Conservation (phyloP, 2,113 vertebrate species). For the Eidolon helvum region DNA sequence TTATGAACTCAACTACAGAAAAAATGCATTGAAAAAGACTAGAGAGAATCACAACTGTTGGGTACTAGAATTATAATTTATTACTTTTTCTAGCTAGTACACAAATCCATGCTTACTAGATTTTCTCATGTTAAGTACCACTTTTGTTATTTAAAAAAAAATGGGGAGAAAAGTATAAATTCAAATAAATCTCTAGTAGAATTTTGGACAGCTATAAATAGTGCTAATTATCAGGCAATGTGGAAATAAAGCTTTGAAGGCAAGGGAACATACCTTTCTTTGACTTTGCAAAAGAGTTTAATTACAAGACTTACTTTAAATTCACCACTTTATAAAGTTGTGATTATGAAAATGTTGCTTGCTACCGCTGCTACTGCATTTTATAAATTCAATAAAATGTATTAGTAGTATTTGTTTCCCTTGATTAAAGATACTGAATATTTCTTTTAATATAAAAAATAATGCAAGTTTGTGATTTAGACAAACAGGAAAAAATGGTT, state of each 20-base stretch:
- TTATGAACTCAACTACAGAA: neutral
- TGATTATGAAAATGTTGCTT: slow-evolving; percentile 36
- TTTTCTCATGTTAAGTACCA: neutral
- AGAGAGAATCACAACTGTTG: neutral
- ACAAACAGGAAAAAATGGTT: neutral
- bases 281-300: neutral
- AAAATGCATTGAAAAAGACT: neutral
- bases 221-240: slow-evolving; percentile 4
- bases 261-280: neutral
- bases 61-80: neutral
- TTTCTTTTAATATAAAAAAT: neutral
- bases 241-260: neutral
- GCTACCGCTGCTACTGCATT: neutral
- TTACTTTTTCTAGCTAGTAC: neutral
- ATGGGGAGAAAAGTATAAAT: neutral
- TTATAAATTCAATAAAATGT: neutral
- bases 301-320: slow-evolving; percentile 31
- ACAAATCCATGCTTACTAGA: neutral
- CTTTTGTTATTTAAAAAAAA: neutral
- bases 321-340: neutral
- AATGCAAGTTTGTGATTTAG: neutral
- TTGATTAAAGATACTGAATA: neutral
- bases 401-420: neutral
- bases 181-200: slow-evolving; percentile 30
- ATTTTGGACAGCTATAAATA: slow-evolving; percentile 2